A percentile compares a stretch with the other conserved stretches of the same genome.
Evolutionary conservation across 1,140 invertebrate species (phyloP).

Genomic region (Hetaerina americana): DNA sequence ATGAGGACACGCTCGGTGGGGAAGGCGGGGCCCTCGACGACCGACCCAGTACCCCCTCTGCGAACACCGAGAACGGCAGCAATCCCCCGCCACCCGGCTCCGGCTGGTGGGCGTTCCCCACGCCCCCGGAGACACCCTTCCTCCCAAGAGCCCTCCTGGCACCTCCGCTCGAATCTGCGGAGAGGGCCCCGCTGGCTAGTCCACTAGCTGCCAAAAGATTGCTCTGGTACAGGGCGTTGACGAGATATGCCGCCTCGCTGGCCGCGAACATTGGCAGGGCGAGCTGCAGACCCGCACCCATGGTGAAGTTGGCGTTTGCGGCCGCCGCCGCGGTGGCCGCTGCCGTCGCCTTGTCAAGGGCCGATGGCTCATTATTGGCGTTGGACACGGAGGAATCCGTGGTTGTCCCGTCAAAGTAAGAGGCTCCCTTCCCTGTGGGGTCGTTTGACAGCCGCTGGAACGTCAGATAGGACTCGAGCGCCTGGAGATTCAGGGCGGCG

Average conservation of each 20-base stretch:
- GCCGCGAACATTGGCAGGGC: not conserved
- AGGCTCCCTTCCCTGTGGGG: conserved; percentile 36
- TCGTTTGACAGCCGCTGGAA: conserved; percentile 18
- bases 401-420: conserved; percentile 44
- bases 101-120: no score
- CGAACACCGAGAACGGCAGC: not conserved
- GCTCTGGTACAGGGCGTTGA: not conserved
- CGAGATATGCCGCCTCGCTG: not conserved
- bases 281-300: not conserved
- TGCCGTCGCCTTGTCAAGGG: not conserved
- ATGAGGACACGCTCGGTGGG: conserved; percentile 13
- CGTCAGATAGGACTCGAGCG: conserved; percentile 12
- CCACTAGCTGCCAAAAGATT: not conserved
- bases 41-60: not conserved
- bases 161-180: not conserved
- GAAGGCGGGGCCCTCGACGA: conserved; percentile 7
- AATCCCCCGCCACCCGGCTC: not conserved
- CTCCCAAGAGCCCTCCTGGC: not conserved
- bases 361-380: conserved; percentile 38
- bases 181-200: not conserved
- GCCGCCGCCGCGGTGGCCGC: conserved; percentile 10
- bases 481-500: conserved; percentile 4
- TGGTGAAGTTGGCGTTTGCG: conserved; percentile 1
- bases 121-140: not conserved
- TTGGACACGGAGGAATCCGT: conserved; percentile 43